phyloP scores from a whole-genome alignment of 1,140 invertebrate genomes.

The Plectus sambesii region DNA sequence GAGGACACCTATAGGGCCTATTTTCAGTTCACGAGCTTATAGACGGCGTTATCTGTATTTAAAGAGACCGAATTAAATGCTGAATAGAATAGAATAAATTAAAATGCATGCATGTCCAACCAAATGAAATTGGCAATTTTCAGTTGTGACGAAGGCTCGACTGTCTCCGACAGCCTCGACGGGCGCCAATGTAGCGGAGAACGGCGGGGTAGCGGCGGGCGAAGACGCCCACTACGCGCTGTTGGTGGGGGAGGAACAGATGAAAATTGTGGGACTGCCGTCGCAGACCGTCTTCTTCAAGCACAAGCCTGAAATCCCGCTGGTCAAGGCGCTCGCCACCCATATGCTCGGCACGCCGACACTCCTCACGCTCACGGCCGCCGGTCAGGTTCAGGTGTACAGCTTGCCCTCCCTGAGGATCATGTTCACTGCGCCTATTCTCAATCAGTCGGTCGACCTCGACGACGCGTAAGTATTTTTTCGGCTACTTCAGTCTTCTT shows the following conservation, averaged over 20 bases:
- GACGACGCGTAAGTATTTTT: slow-evolving; percentile 39
- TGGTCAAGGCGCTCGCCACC: slow-evolving; percentile 32
- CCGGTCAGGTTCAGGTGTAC: slow-evolving; percentile 34
- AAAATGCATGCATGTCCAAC: too few species aligned
- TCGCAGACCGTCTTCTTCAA: slow-evolving; percentile 35
- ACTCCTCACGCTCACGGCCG: slow-evolving; percentile 33
- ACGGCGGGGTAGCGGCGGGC: slow-evolving; percentile 5
- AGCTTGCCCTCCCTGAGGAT: slow-evolving; percentile 34
- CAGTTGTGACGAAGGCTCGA: slow-evolving; percentile 36
- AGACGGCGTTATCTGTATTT: too few species aligned
- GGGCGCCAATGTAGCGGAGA: slow-evolving; percentile 14
- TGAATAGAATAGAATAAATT: too few species aligned
- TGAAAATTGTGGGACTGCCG: slow-evolving; percentile 35
- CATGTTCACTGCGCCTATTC: slow-evolving; percentile 25
- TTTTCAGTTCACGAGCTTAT: too few species aligned
- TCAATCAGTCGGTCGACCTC: slow-evolving; percentile 40
- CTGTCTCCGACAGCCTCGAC: slow-evolving; percentile 28
- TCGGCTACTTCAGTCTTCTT: background rate
- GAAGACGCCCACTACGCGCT: slow-evolving; percentile 39
- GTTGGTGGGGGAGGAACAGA: slow-evolving; percentile 37
- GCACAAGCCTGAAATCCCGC: slow-evolving; percentile 30
- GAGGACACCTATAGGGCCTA: too few species aligned
- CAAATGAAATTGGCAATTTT: background rate
- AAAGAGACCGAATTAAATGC: too few species aligned
- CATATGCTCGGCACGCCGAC: slow-evolving; percentile 42